Conservation (phyloP, 2,888 invertebrate species). For the Campopleginae sp. region DNA sequence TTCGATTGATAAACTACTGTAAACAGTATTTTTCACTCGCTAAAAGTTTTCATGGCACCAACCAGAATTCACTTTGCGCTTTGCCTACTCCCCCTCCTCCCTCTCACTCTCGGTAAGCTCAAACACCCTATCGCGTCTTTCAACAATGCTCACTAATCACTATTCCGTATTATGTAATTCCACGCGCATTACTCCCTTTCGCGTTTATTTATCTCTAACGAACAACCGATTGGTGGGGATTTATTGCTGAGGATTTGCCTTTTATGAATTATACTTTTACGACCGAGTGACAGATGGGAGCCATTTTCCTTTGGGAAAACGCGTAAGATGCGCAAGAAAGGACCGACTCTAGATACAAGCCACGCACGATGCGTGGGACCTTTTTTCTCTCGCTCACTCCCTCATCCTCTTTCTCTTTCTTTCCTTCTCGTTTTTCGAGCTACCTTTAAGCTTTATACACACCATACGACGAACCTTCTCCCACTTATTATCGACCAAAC, state of each 20-base stretch:
- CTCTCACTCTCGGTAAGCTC: constrained; percentile 22
- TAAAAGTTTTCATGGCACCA: constrained; percentile 78
- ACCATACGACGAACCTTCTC: not conserved
- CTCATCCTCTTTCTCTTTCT: constrained; percentile 17
- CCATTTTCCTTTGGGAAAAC: constrained; percentile 81
- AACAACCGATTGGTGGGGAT: constrained; percentile 24
- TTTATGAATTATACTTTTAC: constrained; percentile 72
- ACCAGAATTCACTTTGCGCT: constrained; percentile 63
- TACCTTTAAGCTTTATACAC: constrained; percentile 40
- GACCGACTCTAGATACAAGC: constrained; percentile 74
- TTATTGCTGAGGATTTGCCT: constrained; percentile 26
- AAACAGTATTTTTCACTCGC: constrained; percentile 74
- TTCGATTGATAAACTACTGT: constrained; percentile 72
- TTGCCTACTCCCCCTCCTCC: not conserved
- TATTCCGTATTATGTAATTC: constrained; percentile 74
- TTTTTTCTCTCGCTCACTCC: constrained; percentile 23
- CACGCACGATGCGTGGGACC: constrained; percentile 69
- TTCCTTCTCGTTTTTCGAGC: constrained; percentile 11
- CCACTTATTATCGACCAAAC: constrained; percentile 6
- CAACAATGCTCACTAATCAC: constrained; percentile 63
- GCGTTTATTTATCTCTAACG: constrained; percentile 42
- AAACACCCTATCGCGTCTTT: constrained; percentile 64
- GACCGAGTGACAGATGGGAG: constrained; percentile 80
- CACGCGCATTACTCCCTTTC: constrained; percentile 70
- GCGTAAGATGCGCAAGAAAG: constrained; percentile 78